Evolutionary conservation across 2,113 vertebrate species (phyloP).

Genomic region (Cervus canadensis): DNA sequence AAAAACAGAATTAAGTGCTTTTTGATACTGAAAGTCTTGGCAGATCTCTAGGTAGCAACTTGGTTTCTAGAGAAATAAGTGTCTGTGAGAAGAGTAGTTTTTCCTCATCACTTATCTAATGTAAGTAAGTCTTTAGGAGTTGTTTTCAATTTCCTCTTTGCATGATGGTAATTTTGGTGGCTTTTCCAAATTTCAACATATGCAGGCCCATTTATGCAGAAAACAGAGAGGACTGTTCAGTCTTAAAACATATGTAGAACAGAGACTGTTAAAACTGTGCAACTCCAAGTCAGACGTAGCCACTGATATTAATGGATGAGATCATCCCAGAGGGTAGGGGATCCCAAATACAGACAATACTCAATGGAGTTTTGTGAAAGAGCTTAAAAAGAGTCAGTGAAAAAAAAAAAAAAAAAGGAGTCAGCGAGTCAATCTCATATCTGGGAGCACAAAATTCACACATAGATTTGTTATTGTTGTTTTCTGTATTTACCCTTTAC

Average conservation of each 20-base stretch:
- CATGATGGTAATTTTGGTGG: background rate
- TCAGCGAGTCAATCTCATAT: background rate
- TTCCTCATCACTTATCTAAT: conserved; percentile 8
- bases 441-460: background rate
- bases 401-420: background rate
- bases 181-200: background rate
- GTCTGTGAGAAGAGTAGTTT: background rate
- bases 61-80: conserved; percentile 41
- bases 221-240: background rate
- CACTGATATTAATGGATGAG: background rate
- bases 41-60: conserved; percentile 49
- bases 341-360: too few species aligned
- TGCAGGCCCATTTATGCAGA: background rate
- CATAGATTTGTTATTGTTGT: background rate
- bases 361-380: background rate
- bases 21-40: background rate
- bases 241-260: background rate
- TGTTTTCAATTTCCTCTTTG: background rate
- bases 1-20: background rate
- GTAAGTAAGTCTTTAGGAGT: conserved; percentile 24
- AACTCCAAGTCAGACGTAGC: background rate
- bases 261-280: background rate
- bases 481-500: background rate
- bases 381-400: background rate
- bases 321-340: background rate